These are phyloP conservation scores for Kradibia gibbosae DNA, from an alignment of 1,140 invertebrate species.

Conservation along the genomic window DNA sequence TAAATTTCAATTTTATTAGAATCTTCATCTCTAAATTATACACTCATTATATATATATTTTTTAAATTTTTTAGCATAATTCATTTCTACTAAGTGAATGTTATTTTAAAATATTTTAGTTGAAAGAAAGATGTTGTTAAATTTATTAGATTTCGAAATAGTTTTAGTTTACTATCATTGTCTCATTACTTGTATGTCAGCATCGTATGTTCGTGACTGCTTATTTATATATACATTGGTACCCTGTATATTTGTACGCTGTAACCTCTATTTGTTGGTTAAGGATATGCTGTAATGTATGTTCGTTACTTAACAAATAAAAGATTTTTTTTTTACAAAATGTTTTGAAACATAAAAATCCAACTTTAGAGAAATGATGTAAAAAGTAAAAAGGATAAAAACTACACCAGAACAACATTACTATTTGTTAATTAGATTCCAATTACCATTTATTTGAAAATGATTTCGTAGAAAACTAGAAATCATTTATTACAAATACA, in stretches of 20 bases:
- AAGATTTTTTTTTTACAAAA: neutral
- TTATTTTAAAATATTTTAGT: neutral
- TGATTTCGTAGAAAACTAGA: neutral
- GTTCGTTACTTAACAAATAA: neutral
- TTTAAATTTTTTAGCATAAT: no score
- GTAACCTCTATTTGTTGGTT: neutral
- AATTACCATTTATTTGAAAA: neutral
- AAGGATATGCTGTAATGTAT: neutral
- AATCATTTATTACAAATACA: neutral
- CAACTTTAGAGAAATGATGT: no score
- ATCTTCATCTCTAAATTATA: no score
- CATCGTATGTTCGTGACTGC: neutral
- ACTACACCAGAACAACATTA: no score
- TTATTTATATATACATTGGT: neutral
- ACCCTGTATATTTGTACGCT: neutral
- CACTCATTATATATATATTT: no score
- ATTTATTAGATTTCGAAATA: neutral
- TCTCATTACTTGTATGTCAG: neutral
- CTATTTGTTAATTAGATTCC: neutral
- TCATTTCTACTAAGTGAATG: no score
- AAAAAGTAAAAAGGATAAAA: no score
- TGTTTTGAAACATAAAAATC: neutral
- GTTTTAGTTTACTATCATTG: neutral
- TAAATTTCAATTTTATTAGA: no score
- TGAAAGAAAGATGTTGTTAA: neutral